phyloP scores from a whole-genome alignment of 2,888 invertebrate genomes.

The Stenotaenia linearis region DNA sequence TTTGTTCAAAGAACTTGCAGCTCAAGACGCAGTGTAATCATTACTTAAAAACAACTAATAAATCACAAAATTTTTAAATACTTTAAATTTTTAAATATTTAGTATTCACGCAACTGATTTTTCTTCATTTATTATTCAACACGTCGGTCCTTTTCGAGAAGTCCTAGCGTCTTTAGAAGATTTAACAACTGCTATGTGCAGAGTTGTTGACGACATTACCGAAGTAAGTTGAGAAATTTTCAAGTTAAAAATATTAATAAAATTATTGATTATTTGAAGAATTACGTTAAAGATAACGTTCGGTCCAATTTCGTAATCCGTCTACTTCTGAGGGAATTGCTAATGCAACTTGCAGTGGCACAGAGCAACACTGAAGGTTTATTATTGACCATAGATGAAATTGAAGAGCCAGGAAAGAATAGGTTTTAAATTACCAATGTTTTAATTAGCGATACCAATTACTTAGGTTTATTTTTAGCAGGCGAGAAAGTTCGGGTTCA shows the following conservation, averaged over 20 bases:
- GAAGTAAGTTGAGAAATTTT: neutral
- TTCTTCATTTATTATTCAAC: constrained; percentile 6
- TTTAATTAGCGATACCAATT: too few relatives aligned
- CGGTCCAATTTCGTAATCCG: neutral
- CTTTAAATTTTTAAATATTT: neutral
- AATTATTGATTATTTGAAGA: neutral
- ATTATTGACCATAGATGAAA: neutral
- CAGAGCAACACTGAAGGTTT: neutral
- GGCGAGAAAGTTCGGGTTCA: neutral
- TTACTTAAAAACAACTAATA: neutral
- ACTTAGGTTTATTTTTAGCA: neutral
- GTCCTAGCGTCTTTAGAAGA: neutral
- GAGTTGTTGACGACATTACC: neutral
- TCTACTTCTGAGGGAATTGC: neutral
- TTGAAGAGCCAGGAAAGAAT: neutral
- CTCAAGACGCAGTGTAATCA: neutral
- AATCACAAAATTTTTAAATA: neutral
- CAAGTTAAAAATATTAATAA: neutral
- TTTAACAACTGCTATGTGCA: neutral
- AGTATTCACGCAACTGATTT: neutral
- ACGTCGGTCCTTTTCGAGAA: constrained; percentile 1
- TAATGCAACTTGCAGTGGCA: neutral
- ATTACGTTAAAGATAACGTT: neutral
- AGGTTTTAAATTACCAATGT: neutral
- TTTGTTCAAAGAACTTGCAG: neutral